A percentile compares a stretch with the other conserved stretches of the same genome.
Conservation (phyloP, 1,140 invertebrate species). For the Magallana ariakensis region DNA sequence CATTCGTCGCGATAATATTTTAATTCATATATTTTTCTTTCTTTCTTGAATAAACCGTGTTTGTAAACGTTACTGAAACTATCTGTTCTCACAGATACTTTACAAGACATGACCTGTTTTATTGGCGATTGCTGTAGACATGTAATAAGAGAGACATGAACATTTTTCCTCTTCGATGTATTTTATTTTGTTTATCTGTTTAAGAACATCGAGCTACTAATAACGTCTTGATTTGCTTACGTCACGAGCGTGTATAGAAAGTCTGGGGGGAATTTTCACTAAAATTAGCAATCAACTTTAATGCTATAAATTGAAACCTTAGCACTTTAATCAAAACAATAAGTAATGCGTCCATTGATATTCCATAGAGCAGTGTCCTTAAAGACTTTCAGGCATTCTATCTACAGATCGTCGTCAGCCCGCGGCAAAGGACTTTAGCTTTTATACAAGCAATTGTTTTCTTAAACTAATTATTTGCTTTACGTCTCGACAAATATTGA, state of each 20-base stretch:
- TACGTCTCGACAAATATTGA: slow-evolving; percentile 34
- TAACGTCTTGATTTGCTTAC: neutral
- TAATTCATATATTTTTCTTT: neutral
- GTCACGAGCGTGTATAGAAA: neutral
- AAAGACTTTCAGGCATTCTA: neutral
- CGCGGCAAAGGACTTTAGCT: neutral
- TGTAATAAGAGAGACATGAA: neutral
- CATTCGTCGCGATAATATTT: slow-evolving; percentile 20
- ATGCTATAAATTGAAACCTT: too few species aligned
- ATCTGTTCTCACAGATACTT: neutral
- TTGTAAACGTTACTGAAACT: neutral
- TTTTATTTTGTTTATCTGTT: neutral
- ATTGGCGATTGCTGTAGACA: neutral
- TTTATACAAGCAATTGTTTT: slow-evolving; percentile 8
- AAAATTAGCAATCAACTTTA: neutral
- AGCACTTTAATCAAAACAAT: too few species aligned
- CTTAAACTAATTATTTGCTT: slow-evolving; percentile 23
- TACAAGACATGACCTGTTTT: neutral
- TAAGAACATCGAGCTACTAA: neutral
- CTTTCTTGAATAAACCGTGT: neutral
- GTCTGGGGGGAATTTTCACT: neutral
- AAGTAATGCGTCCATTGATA: too few species aligned
- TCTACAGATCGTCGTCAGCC: neutral
- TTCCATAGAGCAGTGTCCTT: neutral
- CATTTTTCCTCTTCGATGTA: neutral